Percentiles rank a stretch among this genome's conserved stretches.
Evolutionary conservation across 2,113 vertebrate genomes (phyloP).

Genomic region (Petromus typicus): DNA sequence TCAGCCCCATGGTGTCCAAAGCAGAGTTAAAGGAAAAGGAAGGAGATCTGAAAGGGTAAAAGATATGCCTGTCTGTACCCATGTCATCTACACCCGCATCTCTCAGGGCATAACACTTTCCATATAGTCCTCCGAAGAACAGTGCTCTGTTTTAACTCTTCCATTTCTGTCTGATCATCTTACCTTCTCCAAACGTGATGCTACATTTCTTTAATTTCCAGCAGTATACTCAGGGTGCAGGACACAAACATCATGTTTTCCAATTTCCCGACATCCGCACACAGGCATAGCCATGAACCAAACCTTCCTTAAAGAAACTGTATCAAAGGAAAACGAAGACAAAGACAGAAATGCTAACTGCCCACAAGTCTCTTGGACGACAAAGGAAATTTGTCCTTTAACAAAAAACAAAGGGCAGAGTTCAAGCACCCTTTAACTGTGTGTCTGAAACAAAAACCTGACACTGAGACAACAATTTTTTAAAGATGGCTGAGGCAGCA

Average conservation of each 20-base stretch:
- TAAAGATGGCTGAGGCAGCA: neutral
- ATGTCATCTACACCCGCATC: neutral
- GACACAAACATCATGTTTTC: neutral
- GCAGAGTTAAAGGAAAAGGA: neutral
- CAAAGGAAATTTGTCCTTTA: constrained; percentile 21
- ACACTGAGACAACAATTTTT: neutral
- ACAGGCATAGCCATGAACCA: neutral
- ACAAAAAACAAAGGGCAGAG: neutral
- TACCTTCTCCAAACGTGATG: neutral
- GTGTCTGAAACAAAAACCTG: neutral
- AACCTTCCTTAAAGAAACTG: neutral
- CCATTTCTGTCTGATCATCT: neutral
- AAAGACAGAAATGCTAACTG: neutral
- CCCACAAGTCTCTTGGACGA: neutral
- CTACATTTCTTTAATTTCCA: neutral
- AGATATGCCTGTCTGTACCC: neutral
- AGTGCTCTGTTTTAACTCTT: neutral
- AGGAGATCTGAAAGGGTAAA: neutral
- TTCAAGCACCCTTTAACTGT: neutral
- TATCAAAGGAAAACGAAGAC: neutral
- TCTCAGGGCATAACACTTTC: neutral
- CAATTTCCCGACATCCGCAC: neutral
- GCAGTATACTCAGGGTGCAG: neutral
- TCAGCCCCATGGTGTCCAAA: neutral
- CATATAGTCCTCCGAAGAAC: neutral